Evolutionary conservation across 2,888 invertebrate species (phyloP).

Genomic region (Mythimna loreyi): DNA sequence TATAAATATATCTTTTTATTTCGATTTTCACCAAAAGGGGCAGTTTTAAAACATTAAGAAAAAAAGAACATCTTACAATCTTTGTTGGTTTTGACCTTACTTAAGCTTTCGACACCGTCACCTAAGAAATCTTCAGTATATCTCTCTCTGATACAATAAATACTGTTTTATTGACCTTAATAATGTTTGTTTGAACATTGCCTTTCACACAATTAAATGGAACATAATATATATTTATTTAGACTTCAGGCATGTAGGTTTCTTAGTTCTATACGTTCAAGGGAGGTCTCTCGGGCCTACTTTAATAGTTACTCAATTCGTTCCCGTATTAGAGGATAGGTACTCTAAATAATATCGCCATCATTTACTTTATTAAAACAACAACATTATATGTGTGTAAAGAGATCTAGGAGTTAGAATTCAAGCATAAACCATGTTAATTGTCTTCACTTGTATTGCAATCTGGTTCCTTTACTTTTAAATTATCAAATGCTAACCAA

Average conservation of each 20-base stretch:
- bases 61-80: not conserved
- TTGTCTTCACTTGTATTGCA: slow-evolving; percentile 60
- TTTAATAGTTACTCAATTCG: not conserved
- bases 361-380: too few species aligned
- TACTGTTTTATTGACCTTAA: not conserved
- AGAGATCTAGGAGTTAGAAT: not conserved
- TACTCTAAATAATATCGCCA: not conserved
- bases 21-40: not conserved
- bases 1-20: slow-evolving; percentile 52
- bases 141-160: not conserved
- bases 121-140: not conserved
- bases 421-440: slow-evolving; percentile 4
- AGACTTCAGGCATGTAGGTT: too few species aligned
- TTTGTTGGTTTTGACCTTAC: not conserved
- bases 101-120: slow-evolving; percentile 2
- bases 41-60: not conserved
- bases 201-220: too few species aligned
- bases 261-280: not conserved
- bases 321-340: not conserved
- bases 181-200: not conserved
- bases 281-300: not conserved
- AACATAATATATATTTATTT: too few species aligned
- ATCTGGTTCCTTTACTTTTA: slow-evolving; percentile 79
- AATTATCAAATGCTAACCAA: slow-evolving; percentile 79
- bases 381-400: too few species aligned